These are phyloP conservation scores for Engystomops pustulosus DNA, from an alignment of 2,113 vertebrate genomes.

Conservation along the genomic window DNA sequence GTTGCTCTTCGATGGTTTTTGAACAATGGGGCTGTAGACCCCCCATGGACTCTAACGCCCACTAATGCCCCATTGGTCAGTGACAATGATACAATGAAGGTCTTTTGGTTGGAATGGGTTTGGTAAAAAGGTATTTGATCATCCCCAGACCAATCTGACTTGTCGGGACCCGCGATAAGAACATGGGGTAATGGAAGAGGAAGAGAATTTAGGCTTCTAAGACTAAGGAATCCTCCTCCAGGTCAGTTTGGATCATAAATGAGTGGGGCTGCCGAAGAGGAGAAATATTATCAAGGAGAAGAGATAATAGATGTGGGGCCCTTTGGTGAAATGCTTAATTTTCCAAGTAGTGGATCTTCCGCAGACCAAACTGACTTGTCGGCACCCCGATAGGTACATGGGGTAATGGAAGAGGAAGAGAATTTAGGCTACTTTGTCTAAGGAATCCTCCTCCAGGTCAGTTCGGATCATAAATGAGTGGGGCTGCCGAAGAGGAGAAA, in stretches of 20 bases:
- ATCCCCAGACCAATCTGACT: neutral
- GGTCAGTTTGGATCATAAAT: neutral
- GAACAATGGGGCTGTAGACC: no score
- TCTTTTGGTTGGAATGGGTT: no score
- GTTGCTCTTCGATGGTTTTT: no score
- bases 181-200: neutral
- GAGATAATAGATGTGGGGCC: neutral
- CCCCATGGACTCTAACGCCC: no score
- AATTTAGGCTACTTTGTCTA: no score
- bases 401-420: no score
- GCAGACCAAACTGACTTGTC: constrained; percentile 27
- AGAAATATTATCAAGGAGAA: neutral
- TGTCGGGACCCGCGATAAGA: neutral
- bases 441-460: neutral
- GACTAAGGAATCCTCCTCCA: no score
- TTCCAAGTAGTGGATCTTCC: neutral
- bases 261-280: neutral
- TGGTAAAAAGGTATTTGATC: no score
- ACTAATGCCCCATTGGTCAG: no score
- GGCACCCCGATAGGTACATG: no score
- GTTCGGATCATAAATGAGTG: neutral
- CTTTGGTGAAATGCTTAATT: constrained; percentile 13
- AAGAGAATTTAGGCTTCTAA: no score
- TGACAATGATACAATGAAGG: no score
- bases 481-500: neutral